Conservation (phyloP, 2,113 vertebrate genomes). For the Salvelinus fontinalis region DNA sequence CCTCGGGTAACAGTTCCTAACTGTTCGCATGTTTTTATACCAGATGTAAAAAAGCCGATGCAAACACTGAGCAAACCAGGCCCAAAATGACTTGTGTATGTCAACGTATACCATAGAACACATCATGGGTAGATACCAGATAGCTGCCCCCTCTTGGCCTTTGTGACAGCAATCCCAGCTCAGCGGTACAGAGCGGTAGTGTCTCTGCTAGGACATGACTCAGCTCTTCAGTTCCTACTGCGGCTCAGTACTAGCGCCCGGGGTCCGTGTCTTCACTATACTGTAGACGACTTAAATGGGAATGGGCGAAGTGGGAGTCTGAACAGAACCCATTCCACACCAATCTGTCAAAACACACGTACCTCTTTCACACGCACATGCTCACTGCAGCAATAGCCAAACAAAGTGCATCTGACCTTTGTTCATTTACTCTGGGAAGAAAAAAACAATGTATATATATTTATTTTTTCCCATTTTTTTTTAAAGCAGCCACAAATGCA, state of each 20-base stretch:
- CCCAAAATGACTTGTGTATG: too few relatives aligned
- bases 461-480: background rate
- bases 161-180: too few relatives aligned
- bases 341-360: conserved; percentile 23
- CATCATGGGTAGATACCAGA: too few relatives aligned
- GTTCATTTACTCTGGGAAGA: conserved; percentile 45
- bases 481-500: conserved; percentile 28
- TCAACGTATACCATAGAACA: too few relatives aligned
- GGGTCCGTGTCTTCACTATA: too few relatives aligned
- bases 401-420: conserved; percentile 63
- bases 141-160: too few relatives aligned
- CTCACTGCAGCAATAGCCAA: conserved; percentile 48
- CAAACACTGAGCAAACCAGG: background rate
- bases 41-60: background rate
- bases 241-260: too few relatives aligned
- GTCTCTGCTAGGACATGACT: too few relatives aligned
- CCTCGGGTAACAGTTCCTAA: background rate
- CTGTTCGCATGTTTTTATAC: background rate
- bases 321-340: conserved; percentile 34
- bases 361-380: conserved; percentile 34
- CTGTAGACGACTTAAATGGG: background rate
- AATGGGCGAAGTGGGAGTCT: conserved; percentile 28
- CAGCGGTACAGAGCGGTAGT: too few relatives aligned
- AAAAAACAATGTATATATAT: conserved; percentile 6
- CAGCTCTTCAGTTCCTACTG: too few relatives aligned